phyloP scores from a whole-genome alignment of 2,113 vertebrate genomes.

The Neofelis nebulosa region DNA sequence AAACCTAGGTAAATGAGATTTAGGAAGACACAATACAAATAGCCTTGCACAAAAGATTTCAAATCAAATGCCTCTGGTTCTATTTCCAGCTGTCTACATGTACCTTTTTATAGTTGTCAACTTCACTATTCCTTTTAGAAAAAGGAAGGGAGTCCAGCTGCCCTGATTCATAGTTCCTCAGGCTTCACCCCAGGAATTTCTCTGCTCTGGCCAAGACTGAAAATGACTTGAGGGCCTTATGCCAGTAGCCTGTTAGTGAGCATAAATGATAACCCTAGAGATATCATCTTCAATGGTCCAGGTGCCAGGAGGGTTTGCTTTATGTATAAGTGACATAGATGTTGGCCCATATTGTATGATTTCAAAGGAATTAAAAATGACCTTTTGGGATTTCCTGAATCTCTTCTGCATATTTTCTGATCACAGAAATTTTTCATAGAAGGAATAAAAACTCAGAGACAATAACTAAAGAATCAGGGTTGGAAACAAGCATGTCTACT shows the following conservation, averaged over 20 bases:
- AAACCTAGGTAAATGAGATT: conserved; percentile 53
- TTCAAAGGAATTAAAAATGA: conserved; percentile 10
- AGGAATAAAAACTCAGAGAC: background rate
- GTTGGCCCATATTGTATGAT: background rate
- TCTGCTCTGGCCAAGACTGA: conserved; percentile 23
- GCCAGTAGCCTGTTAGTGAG: background rate
- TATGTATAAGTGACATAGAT: background rate
- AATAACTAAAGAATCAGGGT: background rate
- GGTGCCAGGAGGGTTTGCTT: background rate
- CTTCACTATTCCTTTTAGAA: background rate
- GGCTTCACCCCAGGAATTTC: conserved; percentile 39
- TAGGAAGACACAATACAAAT: conserved; percentile 61
- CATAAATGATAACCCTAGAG: background rate
- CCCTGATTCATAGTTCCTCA: background rate
- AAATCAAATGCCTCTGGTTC: background rate
- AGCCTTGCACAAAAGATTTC: conserved; percentile 47
- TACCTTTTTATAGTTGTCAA: background rate
- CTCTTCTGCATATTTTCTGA: background rate
- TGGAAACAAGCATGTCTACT: background rate
- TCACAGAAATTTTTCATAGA: background rate
- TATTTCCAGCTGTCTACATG: background rate
- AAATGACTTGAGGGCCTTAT: background rate
- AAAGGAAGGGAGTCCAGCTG: background rate
- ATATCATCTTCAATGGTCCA: background rate
- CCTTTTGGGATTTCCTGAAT: background rate